Evolutionary conservation across 2,888 invertebrate genomes (phyloP).

Genomic region (Yponomeuta plumbellus): DNA sequence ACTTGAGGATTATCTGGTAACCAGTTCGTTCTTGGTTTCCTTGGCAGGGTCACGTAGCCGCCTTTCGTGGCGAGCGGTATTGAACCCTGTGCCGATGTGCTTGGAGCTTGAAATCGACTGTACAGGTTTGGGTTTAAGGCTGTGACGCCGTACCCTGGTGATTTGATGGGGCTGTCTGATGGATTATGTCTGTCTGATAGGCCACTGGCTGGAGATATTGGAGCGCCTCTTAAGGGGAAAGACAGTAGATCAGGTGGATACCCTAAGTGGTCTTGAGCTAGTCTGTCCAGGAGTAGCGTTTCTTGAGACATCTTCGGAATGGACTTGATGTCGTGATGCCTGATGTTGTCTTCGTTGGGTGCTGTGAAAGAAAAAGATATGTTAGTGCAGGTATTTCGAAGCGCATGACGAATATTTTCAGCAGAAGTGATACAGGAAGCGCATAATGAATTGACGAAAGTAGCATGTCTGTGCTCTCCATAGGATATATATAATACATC

Average conservation of each 20-base stretch:
- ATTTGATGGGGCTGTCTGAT: slow-evolving; percentile 54
- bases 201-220: slow-evolving; percentile 70
- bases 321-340: slow-evolving; percentile 76
- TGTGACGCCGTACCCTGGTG: slow-evolving; percentile 53
- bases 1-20: slow-evolving; percentile 73
- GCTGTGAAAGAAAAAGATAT: slow-evolving; percentile 48
- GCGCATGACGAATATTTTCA: background rate
- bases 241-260: slow-evolving; percentile 89
- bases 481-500: no score
- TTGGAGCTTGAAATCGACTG: slow-evolving; percentile 78
- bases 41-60: slow-evolving; percentile 91
- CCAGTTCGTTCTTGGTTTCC: slow-evolving; percentile 85
- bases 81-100: slow-evolving; percentile 65
- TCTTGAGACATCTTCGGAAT: slow-evolving; percentile 72
- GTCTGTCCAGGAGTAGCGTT: slow-evolving; percentile 57
- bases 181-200: slow-evolving; percentile 32
- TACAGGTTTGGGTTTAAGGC: slow-evolving; percentile 47
- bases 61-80: slow-evolving; percentile 80
- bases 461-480: no score
- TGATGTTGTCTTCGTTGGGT: slow-evolving; percentile 78
- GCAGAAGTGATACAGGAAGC: no score
- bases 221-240: slow-evolving; percentile 78
- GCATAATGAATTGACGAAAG: no score
- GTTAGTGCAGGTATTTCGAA: background rate
- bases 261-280: slow-evolving; percentile 74